These are phyloP conservation scores for Antedon mediterranea DNA, from an alignment of 53 echinoderm and acorn worm genomes.

Conservation along the genomic window DNA sequence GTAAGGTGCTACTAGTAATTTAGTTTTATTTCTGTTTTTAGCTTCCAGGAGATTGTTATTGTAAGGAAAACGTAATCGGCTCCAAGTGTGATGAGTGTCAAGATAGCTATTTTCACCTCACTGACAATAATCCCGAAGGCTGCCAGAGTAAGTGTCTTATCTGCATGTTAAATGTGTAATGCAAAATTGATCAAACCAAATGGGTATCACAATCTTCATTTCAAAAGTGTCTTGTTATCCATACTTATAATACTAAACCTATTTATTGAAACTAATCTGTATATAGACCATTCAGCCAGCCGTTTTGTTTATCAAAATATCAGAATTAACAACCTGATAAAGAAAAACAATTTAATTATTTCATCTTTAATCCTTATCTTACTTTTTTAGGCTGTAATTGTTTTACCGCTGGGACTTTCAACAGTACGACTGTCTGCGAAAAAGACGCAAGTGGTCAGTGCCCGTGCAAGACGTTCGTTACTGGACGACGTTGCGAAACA, in stretches of 20 bases:
- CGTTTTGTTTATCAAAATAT: too few relatives aligned
- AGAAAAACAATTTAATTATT: too few relatives aligned
- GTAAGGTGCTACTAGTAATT: too few relatives aligned
- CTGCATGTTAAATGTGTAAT: not conserved
- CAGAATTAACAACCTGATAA: too few relatives aligned
- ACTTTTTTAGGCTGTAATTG: conserved; percentile 50
- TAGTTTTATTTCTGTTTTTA: not conserved
- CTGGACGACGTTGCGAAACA: conserved; percentile 46
- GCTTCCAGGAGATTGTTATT: conserved; percentile 77
- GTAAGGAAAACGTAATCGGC: conserved; percentile 63
- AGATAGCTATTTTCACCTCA: conserved; percentile 70
- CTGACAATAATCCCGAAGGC: conserved; percentile 61
- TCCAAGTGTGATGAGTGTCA: conserved; percentile 66
- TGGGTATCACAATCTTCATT: not conserved
- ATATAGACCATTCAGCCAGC: too few relatives aligned
- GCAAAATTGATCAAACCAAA: not conserved
- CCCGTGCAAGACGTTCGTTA: conserved; percentile 47
- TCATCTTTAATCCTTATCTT: too few relatives aligned
- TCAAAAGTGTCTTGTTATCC: not conserved
- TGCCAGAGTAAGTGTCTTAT: conserved; percentile 44
- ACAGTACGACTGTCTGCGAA: conserved; percentile 35
- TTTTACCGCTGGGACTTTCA: conserved; percentile 41
- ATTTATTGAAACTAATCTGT: too few relatives aligned
- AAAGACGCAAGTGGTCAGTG: conserved; percentile 67
- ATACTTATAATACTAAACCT: too few relatives aligned